Evolutionary conservation across 2,888 invertebrate genomes (phyloP), one percentile per base, ranked within the genome.

Genomic region (Spisula subtruncata): DNA sequence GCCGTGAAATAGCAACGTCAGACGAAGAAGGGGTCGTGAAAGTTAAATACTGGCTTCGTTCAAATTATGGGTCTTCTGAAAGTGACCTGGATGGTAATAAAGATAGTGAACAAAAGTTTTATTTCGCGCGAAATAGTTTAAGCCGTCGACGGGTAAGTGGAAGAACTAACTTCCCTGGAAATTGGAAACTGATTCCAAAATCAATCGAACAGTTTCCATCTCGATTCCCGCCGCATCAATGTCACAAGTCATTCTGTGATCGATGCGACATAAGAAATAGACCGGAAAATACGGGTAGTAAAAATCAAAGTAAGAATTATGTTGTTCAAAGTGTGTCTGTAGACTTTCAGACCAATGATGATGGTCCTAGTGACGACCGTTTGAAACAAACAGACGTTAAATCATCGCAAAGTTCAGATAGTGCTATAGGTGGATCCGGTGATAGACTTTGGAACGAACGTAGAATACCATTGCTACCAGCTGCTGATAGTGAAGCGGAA

Each of bases 371-470:
- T 16, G 35, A 16, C 6, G 71, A 80, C 12, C 14, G 60, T 16
- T 35, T 71, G 1, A 66, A 82, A 16, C 48, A 85, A 41, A 80
- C 83, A 29, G 90, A 90, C 29, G 66, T 85, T 12, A 82, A 89
- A 48, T 75, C 75, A 2, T 92, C 92, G 1, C 91, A 92, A 71
- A 92, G 92, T 86, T 92, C 92, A 20, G 92, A 92, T 81, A 92
- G 92, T 92, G 92, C 92, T 54, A 90, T 92, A 51, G 92, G 92
- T 32, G 92, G 91, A 20, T 92, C 92, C 8, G 92, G 92, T 6
- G 90, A 89, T 16, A 85, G 91, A 56, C 85, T 89, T 2, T 92
- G 91, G 91, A 89, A 83, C 48, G 86, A 87, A 8, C 51, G 87
- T 54, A 32, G 85, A 35, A 82, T 86, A 14, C 79, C 86, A 0